phyloP scores from a whole-genome alignment of 2,888 invertebrate genomes.

The Disparrhopalites patrizii region DNA sequence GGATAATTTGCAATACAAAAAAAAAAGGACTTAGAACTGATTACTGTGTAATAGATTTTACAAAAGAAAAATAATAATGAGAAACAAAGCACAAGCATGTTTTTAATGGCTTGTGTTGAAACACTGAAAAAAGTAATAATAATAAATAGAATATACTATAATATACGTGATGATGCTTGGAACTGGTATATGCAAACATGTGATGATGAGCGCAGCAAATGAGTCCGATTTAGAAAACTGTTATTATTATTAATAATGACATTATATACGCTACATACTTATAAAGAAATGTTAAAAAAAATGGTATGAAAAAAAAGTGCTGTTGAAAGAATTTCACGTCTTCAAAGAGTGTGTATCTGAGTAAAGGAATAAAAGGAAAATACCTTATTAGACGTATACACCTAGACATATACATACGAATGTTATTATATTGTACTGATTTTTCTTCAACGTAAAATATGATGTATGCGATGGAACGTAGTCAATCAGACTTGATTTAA shows the following conservation, averaged over 20 bases:
- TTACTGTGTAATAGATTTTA: no score
- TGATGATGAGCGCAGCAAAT: constrained; percentile 29
- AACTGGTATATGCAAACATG: neutral
- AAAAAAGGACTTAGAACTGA: no score
- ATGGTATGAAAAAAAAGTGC: no score
- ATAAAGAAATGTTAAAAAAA: neutral
- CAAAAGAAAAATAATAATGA: no score
- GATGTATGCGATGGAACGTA: constrained; percentile 31
- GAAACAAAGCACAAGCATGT: no score
- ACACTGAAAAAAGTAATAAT: no score
- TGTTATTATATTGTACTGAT: constrained; percentile 11
- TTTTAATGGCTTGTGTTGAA: no score
- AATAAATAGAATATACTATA: no score
- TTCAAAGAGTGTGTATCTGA: no score
- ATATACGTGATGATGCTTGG: no score
- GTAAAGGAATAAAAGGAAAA: neutral
- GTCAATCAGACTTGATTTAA: constrained; percentile 35
- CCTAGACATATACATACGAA: neutral
- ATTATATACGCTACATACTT: neutral
- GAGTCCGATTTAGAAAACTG: constrained; percentile 29
- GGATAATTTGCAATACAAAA: no score
- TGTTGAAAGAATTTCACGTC: no score
- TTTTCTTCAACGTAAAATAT: constrained; percentile 18
- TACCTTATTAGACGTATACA: neutral
- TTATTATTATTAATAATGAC: constrained; percentile 10